Evolutionary conservation across 2,888 invertebrate genomes (phyloP), one percentile per base, ranked within the genome.

Genomic region (Archips crataeganus): DNA sequence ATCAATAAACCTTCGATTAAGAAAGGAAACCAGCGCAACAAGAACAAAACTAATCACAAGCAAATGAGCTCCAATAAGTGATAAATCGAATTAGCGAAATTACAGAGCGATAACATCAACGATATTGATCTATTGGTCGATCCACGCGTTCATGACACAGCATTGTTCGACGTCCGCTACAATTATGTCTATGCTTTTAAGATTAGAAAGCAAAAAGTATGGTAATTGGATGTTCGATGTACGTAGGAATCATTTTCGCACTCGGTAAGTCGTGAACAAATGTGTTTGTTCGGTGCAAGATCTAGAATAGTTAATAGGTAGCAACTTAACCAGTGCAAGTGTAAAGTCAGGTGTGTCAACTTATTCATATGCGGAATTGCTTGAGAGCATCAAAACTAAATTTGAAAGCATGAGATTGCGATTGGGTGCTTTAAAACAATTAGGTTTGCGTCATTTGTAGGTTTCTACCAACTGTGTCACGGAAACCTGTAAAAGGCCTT

Each of bases 201-300:
- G 78, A 81, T 84, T 87, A 87, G 87, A 90, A 89, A 89, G 89
- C 81, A 78, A 78, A 82, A 86, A 84, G 85, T 87, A 83, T 87
- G 89, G 85, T 87, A 88, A 88, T 88, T 86, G 83, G 78, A 80
- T 80, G 80, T 79, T 77, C 84, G 82, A 81, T 84, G 84, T 85
- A 82, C 79, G 83, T 85, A 84, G 84, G 86, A 84, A 86, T 84
- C 79, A 83, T 85, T 88, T 87, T 87, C 86, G 84, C 88, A 89
- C 80, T 87, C 86, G 69, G 82, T 81, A 82, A 84, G 85, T 82
- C 80, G 90, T 85, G 85, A 91, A 88, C 85, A 85, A 87, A 88
- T 88, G 47, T 61, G 54, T 63, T 64, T 59, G 59, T 32, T 69
- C 51, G 36, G 51, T 51, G 39, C 51, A 69, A 51, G 61, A 61